Evolutionary conservation across 2,888 invertebrate genomes (phyloP), one percentile per base, ranked within the genome.

Genomic region (Melanostoma mellinum): DNA sequence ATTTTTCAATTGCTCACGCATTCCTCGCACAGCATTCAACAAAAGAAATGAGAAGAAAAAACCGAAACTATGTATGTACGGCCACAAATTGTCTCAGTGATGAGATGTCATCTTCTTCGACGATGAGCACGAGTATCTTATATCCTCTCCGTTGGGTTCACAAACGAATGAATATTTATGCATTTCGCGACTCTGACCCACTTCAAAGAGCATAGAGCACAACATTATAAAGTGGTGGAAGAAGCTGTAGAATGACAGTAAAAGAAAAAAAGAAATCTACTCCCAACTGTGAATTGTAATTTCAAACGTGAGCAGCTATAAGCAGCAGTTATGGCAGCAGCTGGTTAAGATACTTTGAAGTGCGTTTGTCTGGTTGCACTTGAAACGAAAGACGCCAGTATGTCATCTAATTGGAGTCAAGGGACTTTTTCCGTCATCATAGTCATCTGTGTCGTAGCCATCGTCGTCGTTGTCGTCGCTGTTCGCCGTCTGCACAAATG

Each of bases 331-430:
- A 50, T 52, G 48, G 76, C 67, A 76, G 77, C 81, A 72, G 71
- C 81, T 78, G 77, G 67, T 73, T 76, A 60, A 82, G 67, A 82
- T 82, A 82, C 81, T 82, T 77, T 82, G 81, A 78, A 82, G 81
- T 84, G 84, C 84, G 84, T 84, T 84, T 84, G 84, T 84, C 84
- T 84, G 84, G 84, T 75, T 84, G 84, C 84, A 84, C 84, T 84
- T 84, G 79, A 84, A 79, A 79, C 74, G 84, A 79, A 79, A 84
- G 84, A 75, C 84, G 84, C 84, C 84, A 84, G 79, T 84, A 84
- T 84, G 84, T 84, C 84, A 84, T 75, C 74, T 84, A 84, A 84
- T 84, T 84, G 84, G 84, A 84, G 79, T 79, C 84, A 67, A 84
- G 84, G 84, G 79, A 84, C 79, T 71, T 84, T 79, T 79, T 79